These are phyloP conservation scores for Lithobates pipiens DNA, from an alignment of 2,797 vertebrate genomes.

Conservation along the genomic window DNA sequence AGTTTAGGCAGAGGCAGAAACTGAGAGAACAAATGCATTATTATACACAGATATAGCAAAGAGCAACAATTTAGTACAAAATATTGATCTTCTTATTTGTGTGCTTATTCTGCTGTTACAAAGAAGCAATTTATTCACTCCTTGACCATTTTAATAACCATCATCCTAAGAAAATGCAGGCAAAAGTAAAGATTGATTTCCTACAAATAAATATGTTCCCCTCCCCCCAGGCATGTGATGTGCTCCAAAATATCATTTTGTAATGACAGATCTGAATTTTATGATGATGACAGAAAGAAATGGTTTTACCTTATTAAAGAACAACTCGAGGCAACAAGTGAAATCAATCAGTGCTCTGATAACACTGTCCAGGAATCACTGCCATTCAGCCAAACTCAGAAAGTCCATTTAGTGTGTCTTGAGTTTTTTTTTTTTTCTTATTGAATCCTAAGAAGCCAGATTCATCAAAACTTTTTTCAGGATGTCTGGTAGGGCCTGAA, in stretches of 20 bases:
- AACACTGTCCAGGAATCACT: neutral
- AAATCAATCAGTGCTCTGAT: neutral
- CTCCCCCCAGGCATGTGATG: conserved; percentile 28
- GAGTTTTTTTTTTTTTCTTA: too few relatives aligned
- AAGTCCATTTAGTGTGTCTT: too few relatives aligned
- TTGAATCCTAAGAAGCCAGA: too few relatives aligned
- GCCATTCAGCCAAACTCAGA: too few relatives aligned
- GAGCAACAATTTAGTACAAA: conserved; percentile 45
- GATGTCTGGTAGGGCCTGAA: too few relatives aligned
- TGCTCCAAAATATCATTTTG: conserved; percentile 15
- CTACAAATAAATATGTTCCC: conserved; percentile 39
- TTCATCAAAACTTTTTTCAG: too few relatives aligned
- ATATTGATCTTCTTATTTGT: conserved; percentile 46
- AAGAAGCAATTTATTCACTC: conserved; percentile 43
- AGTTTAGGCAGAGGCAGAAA: neutral
- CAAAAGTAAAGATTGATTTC: conserved; percentile 51
- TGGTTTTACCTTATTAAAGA: conserved; percentile 16
- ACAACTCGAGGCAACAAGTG: conserved; percentile 1
- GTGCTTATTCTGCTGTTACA: conserved; percentile 24
- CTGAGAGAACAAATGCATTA: neutral
- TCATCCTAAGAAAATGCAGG: conserved; percentile 30
- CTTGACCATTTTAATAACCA: conserved; percentile 48
- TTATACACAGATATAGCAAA: conserved; percentile 34
- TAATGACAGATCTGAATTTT: conserved; percentile 24
- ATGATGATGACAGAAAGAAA: conserved; percentile 42